Base-by-base conservation (phyloP, 1,140 invertebrate genomes). In the Drosophila asahinai region DNA sequence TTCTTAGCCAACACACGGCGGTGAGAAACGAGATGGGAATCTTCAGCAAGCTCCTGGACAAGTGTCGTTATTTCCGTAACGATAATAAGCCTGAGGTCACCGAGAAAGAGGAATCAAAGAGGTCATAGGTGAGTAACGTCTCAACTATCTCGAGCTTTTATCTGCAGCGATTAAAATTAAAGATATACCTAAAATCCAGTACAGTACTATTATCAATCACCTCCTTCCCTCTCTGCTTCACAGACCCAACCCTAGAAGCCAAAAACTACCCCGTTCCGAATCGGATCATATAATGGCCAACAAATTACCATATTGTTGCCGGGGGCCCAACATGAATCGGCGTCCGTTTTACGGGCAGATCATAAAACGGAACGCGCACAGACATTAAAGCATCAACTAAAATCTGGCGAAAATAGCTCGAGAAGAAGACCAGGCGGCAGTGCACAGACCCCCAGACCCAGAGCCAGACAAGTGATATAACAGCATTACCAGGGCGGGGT, bases 341-440 rank as follows among this genome's bases (percentile, higher is more conserved):
- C 54, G 67, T 71, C 38, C 49, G 64, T 83, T 84, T 86, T 70
- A 79, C 68, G 57, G 82, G 59, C 49, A 86, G 83, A 81, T 82
- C 83, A 86, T 86, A 86, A 86, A 86, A 86, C 79, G 27, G 45
- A 86, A 79, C 68, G 75, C 61, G 65, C 52, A 17, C 67, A 77
- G 82, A 82, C 82, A 86, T 86, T 86, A 81, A 86, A 86, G 82
- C 82, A 86, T 71, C 82, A 86, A 86, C 68, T 86, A 81, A 86
- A 81, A 86, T 82, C 75, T 30, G 65, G 68, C 82, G 65, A 63
- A 84, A 86, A 84, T 86, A 84, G 81, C 67, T 67, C 36, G 5
- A 8, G 55, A 14, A 9, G 27, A 38, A 40, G 22, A 48, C 52
- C 27, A 62, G 73, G 30, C 43, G 63, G 62, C 55, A 80, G 19